A percentile compares a stretch with the other conserved stretches of the same genome.
phyloP scores from a whole-genome alignment of 2,797 vertebrate genomes.

The Jordanella pulchra region DNA sequence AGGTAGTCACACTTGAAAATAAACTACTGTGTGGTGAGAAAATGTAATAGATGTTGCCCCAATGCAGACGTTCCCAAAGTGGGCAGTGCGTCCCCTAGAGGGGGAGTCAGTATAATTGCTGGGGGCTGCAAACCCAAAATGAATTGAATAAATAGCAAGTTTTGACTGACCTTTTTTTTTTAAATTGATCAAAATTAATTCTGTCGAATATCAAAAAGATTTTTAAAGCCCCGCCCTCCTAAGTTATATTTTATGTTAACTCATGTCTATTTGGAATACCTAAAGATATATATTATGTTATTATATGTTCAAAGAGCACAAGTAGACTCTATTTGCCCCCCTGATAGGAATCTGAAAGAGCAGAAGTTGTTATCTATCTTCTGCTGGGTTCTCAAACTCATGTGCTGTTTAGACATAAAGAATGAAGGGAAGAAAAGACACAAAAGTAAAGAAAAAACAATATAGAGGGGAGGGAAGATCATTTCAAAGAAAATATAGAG shows the following conservation, averaged over 20 bases:
- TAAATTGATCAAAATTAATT: too few species aligned
- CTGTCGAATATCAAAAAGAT: too few species aligned
- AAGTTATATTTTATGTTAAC: too few species aligned
- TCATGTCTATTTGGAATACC: too few species aligned
- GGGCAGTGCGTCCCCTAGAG: too few species aligned
- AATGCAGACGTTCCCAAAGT: too few species aligned
- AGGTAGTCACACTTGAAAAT: background rate
- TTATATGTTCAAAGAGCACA: background rate
- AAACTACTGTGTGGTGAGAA: background rate
- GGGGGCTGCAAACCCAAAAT: too few species aligned
- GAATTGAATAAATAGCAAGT: too few species aligned
- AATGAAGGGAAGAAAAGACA: background rate
- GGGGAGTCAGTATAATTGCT: too few species aligned
- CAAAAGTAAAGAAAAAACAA: slow-evolving; percentile 26
- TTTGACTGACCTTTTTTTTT: too few species aligned
- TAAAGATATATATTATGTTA: background rate
- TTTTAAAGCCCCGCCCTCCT: too few species aligned
- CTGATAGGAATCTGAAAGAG: background rate
- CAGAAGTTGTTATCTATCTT: background rate
- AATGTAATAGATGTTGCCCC: background rate
- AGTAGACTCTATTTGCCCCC: background rate
- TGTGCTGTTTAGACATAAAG: background rate
- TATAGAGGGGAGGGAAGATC: slow-evolving; percentile 13
- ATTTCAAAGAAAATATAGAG: slow-evolving; percentile 16
- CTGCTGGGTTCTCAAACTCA: background rate